Evolutionary conservation across 2,888 invertebrate genomes (phyloP).

Genomic region (Sepioteuthis lessoniana): DNA sequence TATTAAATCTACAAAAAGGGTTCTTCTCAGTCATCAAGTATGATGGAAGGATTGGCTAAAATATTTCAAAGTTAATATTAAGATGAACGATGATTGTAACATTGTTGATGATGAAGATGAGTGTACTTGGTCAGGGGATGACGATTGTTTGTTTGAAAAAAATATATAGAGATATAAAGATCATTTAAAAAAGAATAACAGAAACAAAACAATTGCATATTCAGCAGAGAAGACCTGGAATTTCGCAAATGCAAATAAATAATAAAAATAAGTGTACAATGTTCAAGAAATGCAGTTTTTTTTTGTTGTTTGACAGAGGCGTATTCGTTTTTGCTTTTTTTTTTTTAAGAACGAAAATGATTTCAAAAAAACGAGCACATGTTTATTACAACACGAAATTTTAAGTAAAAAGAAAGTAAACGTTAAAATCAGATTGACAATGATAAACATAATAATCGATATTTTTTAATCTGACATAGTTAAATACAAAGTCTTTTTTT

Average conservation of each 20-base stretch:
- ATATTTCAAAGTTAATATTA: background rate
- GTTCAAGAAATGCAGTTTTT: background rate
- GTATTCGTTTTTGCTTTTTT: background rate
- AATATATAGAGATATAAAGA: background rate
- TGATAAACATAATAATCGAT: background rate
- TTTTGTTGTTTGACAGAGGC: background rate
- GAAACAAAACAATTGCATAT: constrained; percentile 33
- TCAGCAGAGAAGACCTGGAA: constrained; percentile 13
- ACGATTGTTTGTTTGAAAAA: background rate
- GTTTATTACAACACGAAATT: background rate
- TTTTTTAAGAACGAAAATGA: background rate
- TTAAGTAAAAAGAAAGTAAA: background rate
- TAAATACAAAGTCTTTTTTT: background rate
- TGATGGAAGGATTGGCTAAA: constrained; percentile 33
- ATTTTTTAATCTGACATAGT: background rate
- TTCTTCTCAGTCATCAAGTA: background rate
- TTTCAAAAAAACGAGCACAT: background rate
- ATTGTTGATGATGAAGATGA: background rate
- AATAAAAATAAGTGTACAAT: constrained; percentile 33
- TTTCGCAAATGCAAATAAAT: constrained; percentile 33
- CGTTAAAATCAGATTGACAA: background rate
- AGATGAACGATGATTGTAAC: background rate
- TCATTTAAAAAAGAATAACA: constrained; percentile 1
- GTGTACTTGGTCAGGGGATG: background rate
- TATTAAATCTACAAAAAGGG: background rate